Base-by-base conservation (phyloP, 2,113 vertebrate species). In the Crotalus tigris region DNA sequence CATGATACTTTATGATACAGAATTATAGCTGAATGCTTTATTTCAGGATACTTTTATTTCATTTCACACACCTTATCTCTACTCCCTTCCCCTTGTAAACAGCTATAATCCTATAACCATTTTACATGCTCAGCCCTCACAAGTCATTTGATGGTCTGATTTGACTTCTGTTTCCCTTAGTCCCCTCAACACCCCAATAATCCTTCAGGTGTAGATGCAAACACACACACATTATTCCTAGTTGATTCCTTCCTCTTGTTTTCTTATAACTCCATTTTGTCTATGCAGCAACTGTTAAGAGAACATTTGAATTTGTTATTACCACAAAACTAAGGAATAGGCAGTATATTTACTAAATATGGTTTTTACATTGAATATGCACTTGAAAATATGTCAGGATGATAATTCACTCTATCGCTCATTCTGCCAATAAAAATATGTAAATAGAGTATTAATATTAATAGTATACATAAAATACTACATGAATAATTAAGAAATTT, bases 401-500 rank as follows among this genome's bases (percentile, higher is more conserved):
- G 86, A 88, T 92, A 53, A 51, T 8, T 88, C 61, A 44, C 59
- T 88, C 33, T 33, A 75, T 49, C 39, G 92, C 8, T 86, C 93
- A 55, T 19, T 91, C 94, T 95, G 92, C 51, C 93, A 92, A 89
- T 93, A 94, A 92, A 55, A 88, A 49, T 7, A 33, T 87, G 58
- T 44, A 90, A 95, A 96, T 90, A 88, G 1, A 93, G 88, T 90
- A 86, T 61, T 92, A 94, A 55, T 92, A 89, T 94, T 94, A 89
- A 91, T 64, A 90, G 46, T 57, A 92, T 85, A 93, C 94, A 92
- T 92, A 85, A 86, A 95, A 90, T 87, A 95, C 13, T 88, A 93
- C 0, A 3, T 96, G 94, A 93, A 95, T 96, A 95, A 96, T 96
- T 96, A 96, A 93, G 94, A 61, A 53, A 87, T 59, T 92, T 93